Conservation (phyloP, 2,797 vertebrate genomes). For the Leuciscus waleckii region DNA sequence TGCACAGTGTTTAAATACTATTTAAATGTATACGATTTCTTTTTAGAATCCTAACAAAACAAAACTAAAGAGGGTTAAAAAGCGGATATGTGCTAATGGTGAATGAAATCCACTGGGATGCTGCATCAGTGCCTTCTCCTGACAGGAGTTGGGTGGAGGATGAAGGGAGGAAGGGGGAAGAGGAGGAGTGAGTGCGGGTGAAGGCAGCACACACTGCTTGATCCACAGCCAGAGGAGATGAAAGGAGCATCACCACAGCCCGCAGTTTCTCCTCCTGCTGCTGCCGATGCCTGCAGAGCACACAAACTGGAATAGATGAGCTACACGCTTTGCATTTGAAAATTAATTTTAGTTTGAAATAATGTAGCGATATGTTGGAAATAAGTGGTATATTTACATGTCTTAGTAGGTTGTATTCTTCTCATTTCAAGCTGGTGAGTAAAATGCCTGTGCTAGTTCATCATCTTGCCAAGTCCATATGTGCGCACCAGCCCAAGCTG, state of each 20-base stretch:
- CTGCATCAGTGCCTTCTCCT: constrained; percentile 46
- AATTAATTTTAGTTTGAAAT: constrained; percentile 38
- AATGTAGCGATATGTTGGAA: constrained; percentile 22
- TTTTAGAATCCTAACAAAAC: not conserved
- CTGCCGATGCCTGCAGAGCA: constrained; percentile 54
- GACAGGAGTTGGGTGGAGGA: constrained; percentile 51
- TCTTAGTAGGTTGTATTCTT: not conserved
- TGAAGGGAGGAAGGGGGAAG: constrained; percentile 53
- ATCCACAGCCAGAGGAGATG: constrained; percentile 67
- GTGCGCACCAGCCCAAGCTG: constrained; percentile 27
- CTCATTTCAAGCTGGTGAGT: not conserved
- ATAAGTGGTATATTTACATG: constrained; percentile 8
- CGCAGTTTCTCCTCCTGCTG: constrained; percentile 50
- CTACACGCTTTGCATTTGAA: constrained; percentile 46
- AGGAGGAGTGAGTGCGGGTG: constrained; percentile 35
- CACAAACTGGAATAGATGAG: constrained; percentile 43
- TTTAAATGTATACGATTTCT: not conserved
- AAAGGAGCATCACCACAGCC: constrained; percentile 57
- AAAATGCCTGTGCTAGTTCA: not conserved
- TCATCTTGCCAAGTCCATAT: constrained; percentile 20
- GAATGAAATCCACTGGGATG: constrained; percentile 43
- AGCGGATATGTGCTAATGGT: not conserved
- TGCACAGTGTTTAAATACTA: too few species aligned
- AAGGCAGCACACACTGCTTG: constrained; percentile 54
- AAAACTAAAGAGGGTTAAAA: constrained; percentile 23